Percentiles rank a stretch among this genome's conserved stretches.
phyloP scores from a whole-genome alignment of 1,140 invertebrate genomes.

The Subanguina moxae region DNA sequence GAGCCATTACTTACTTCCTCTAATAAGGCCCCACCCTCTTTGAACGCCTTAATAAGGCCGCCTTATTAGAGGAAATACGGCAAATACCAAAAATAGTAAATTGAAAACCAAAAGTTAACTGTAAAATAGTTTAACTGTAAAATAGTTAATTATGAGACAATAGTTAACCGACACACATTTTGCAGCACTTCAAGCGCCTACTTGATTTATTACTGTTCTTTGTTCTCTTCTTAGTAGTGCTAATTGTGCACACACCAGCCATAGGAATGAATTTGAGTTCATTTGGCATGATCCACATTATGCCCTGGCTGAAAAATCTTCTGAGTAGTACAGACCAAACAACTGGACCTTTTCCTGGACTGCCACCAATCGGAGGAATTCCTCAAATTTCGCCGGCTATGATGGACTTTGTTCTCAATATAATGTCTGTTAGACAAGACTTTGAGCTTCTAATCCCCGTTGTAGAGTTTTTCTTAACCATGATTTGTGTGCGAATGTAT shows the following conservation, averaged over 20 bases:
- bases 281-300: neutral
- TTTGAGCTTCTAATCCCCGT: neutral
- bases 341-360: neutral
- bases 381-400: neutral
- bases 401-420: neutral
- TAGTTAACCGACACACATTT: neutral
- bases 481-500: slow-evolving; percentile 4
- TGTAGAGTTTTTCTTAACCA: neutral
- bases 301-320: neutral
- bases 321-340: neutral
- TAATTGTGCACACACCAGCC: neutral
- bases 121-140: too few relatives aligned
- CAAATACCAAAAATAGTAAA: too few relatives aligned
- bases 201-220: slow-evolving; percentile 1
- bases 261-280: neutral
- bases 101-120: too few relatives aligned
- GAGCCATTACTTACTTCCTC: too few relatives aligned
- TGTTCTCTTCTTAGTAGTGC: neutral
- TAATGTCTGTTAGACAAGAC: neutral
- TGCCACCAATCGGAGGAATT: neutral
- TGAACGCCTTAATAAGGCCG: too few relatives aligned
- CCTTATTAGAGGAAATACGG: too few relatives aligned
- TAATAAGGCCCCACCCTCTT: too few relatives aligned
- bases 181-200: neutral
- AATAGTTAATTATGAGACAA: too few relatives aligned